These are phyloP conservation scores for Drosophila ohnishii DNA, from an alignment of 1,140 invertebrate species.

Conservation along the genomic window DNA sequence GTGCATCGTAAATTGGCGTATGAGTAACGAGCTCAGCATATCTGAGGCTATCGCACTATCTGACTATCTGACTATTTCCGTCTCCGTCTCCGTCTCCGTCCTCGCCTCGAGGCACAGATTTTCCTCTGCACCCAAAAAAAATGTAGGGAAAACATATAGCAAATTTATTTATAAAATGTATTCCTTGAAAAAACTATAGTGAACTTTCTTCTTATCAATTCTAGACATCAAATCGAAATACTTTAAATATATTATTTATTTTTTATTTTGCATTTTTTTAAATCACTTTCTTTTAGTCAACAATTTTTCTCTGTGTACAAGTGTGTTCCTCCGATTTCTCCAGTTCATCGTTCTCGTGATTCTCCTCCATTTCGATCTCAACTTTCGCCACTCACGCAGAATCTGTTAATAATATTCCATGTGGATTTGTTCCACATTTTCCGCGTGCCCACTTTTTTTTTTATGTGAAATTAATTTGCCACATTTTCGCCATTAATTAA, in stretches of 20 bases:
- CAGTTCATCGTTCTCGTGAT: constrained; percentile 4
- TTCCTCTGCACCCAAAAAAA: constrained; percentile 2
- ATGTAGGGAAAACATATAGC: not conserved
- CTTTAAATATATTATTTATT: not conserved
- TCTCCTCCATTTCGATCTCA: constrained; percentile 47
- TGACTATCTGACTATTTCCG: constrained; percentile 55
- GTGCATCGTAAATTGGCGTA: constrained; percentile 77
- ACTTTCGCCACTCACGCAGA: constrained; percentile 36
- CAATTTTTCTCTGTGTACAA: not conserved
- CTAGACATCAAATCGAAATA: not conserved
- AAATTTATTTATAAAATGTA: too few relatives aligned
- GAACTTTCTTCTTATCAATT: not conserved
- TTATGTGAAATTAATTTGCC: too few relatives aligned
- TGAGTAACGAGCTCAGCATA: constrained; percentile 73
- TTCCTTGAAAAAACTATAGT: too few relatives aligned
- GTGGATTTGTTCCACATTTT: constrained; percentile 32
- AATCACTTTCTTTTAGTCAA: not conserved
- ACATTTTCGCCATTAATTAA: too few relatives aligned
- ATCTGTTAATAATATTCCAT: constrained; percentile 59
- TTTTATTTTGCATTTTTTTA: not conserved
- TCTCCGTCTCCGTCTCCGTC: constrained; percentile 67
- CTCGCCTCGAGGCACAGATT: constrained; percentile 39
- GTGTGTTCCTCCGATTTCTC: constrained; percentile 13
- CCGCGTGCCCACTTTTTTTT: constrained; percentile 48
- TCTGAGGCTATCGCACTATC: constrained; percentile 19